These are phyloP conservation scores for Biston betularia DNA, from an alignment of 2,888 invertebrate species.

Conservation along the genomic window DNA sequence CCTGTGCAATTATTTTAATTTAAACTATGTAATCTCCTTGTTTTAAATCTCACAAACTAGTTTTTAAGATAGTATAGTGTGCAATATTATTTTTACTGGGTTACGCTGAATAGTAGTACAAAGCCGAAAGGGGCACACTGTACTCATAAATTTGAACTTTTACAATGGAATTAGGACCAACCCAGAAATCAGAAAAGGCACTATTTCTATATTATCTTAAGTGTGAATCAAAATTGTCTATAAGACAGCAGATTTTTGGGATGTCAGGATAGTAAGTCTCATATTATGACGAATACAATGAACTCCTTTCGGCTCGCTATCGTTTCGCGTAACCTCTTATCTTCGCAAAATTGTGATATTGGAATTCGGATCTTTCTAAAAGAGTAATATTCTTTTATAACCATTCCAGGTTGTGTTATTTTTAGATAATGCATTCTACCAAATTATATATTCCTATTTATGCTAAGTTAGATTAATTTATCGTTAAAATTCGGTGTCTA, in stretches of 20 bases:
- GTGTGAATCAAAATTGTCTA: too few relatives aligned
- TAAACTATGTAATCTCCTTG: not conserved
- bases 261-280: too few relatives aligned
- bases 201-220: too few relatives aligned
- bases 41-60: conserved; percentile 55
- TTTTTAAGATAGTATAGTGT: conserved; percentile 47
- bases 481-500: not conserved
- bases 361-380: conserved; percentile 65
- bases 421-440: conserved; percentile 28
- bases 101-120: too few relatives aligned
- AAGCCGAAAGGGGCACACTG: too few relatives aligned
- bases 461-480: conserved; percentile 25
- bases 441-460: conserved; percentile 33
- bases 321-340: not conserved
- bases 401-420: conserved; percentile 73
- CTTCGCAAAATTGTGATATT: conserved; percentile 66
- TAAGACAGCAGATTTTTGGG: too few relatives aligned
- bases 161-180: too few relatives aligned
- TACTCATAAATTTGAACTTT: too few relatives aligned
- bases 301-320: not conserved
- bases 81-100: conserved; percentile 46
- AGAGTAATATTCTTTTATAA: conserved; percentile 59
- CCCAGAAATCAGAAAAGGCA: too few relatives aligned
- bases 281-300: too few relatives aligned
- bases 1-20: too few relatives aligned